A percentile compares a stretch with the other conserved stretches of the same genome.
Evolutionary conservation across 2,113 vertebrate species (phyloP).

Genomic region (Neoarius graeffei): DNA sequence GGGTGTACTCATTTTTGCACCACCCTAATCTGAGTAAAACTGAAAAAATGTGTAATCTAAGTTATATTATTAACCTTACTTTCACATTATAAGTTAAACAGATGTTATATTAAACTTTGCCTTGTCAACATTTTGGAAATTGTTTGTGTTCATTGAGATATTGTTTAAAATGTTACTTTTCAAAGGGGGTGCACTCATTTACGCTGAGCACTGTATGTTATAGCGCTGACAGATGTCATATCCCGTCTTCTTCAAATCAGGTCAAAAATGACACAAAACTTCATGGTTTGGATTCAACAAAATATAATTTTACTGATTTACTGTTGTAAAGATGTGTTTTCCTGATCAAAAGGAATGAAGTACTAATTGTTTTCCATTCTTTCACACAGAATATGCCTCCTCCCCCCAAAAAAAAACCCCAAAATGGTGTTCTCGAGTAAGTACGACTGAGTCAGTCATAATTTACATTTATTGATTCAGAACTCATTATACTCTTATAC

Average conservation of each 20-base stretch:
- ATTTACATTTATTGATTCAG: neutral
- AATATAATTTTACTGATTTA: neutral
- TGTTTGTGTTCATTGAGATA: no score
- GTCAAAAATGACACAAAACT: neutral
- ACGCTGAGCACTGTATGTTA: neutral
- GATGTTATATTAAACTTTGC: no score
- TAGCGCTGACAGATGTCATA: neutral
- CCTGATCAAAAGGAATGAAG: neutral
- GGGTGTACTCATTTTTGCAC: no score
- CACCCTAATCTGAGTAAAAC: no score
- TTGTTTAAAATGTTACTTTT: no score
- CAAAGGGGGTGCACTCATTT: no score
- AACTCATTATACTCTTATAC: neutral
- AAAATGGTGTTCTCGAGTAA: neutral
- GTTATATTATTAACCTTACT: no score
- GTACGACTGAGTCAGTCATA: neutral
- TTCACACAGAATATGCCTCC: neutral
- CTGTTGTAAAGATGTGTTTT: neutral
- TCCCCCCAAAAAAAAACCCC: no score
- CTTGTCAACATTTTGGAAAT: no score
- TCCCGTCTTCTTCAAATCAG: neutral
- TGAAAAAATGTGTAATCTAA: no score
- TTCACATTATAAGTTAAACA: no score
- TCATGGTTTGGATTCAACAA: neutral
- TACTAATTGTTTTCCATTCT: neutral